Conservation (phyloP, 1,140 invertebrate species). For the Lepidostoma basale region DNA sequence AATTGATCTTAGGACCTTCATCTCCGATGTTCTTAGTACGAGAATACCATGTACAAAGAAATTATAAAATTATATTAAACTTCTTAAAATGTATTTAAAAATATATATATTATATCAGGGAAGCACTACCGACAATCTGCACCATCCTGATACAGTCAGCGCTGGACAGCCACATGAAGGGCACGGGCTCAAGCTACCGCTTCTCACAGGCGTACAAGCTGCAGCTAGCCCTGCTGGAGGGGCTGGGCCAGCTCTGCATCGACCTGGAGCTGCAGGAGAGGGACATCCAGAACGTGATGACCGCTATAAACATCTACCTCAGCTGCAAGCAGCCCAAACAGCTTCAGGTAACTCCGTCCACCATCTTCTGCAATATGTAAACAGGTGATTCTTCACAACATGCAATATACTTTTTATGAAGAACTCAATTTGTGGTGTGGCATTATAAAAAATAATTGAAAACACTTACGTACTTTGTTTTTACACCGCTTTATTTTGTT, state of each 20-base stretch:
- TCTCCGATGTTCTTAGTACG: too few species aligned
- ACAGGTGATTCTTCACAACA: too few species aligned
- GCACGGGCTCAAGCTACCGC: constrained; percentile 63
- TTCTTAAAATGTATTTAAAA: not conserved
- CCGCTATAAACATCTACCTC: constrained; percentile 61
- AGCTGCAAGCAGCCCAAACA: constrained; percentile 63
- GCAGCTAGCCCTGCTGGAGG: constrained; percentile 62
- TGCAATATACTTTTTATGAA: too few species aligned
- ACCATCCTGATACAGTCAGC: constrained; percentile 59
- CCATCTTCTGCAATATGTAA: too few species aligned
- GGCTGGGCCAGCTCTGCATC: constrained; percentile 58
- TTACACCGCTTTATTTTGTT: too few species aligned
- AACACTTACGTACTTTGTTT: too few species aligned
- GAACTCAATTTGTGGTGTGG: too few species aligned
- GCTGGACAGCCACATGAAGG: constrained; percentile 64
- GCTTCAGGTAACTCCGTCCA: constrained; percentile 62
- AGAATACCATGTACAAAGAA: not conserved
- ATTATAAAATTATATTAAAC: not conserved
- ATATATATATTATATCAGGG: constrained; percentile 54
- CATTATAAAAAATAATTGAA: too few species aligned
- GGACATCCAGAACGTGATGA: constrained; percentile 58
- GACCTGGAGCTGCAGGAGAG: constrained; percentile 62
- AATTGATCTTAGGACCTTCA: too few species aligned
- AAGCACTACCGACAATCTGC: constrained; percentile 66
- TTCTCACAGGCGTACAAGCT: constrained; percentile 66